phyloP scores from a whole-genome alignment of 2,797 vertebrate species.

The Aulostomus chinensis region DNA sequence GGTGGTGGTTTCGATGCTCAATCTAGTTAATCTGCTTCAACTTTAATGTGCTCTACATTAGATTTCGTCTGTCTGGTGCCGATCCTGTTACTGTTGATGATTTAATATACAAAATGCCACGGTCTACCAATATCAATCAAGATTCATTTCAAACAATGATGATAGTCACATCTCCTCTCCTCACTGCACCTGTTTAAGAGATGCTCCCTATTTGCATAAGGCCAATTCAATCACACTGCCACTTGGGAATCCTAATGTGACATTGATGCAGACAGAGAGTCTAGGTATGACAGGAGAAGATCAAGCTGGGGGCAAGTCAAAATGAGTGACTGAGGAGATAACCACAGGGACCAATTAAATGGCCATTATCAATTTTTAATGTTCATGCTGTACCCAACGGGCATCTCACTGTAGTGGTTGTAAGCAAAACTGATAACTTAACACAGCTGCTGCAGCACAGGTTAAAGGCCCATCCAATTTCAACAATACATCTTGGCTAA shows the following conservation, averaged over 20 bases:
- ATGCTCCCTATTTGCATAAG: slow-evolving; percentile 40
- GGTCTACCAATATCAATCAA: slow-evolving; percentile 55
- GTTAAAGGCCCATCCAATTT: too few species aligned
- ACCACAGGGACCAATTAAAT: slow-evolving; percentile 66
- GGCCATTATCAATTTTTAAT: slow-evolving; percentile 52
- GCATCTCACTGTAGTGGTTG: slow-evolving; percentile 19
- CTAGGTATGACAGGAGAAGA: slow-evolving; percentile 41
- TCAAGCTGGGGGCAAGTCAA: slow-evolving; percentile 51
- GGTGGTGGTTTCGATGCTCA: slow-evolving; percentile 11
- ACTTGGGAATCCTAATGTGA: slow-evolving; percentile 54
- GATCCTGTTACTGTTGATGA: slow-evolving; percentile 36
- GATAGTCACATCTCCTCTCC: slow-evolving; percentile 37
- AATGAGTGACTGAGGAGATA: slow-evolving; percentile 37
- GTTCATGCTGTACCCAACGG: slow-evolving; percentile 47
- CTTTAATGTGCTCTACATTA: slow-evolving; percentile 55
- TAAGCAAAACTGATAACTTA: slow-evolving; percentile 40
- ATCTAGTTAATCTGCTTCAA: slow-evolving; percentile 24
- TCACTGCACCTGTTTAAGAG: slow-evolving; percentile 53
- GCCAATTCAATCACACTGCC: slow-evolving; percentile 49
- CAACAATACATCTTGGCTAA: too few species aligned
- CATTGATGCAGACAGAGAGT: slow-evolving; percentile 50
- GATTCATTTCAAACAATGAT: slow-evolving; percentile 51
- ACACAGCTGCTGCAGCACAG: background rate
- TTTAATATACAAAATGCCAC: slow-evolving; percentile 63
- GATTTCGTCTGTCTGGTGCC: slow-evolving; percentile 40